Evolutionary conservation across 2,888 invertebrate genomes (phyloP), one percentile per base, ranked within the genome.

Genomic region (Kuschelorhynchus macadamiae): DNA sequence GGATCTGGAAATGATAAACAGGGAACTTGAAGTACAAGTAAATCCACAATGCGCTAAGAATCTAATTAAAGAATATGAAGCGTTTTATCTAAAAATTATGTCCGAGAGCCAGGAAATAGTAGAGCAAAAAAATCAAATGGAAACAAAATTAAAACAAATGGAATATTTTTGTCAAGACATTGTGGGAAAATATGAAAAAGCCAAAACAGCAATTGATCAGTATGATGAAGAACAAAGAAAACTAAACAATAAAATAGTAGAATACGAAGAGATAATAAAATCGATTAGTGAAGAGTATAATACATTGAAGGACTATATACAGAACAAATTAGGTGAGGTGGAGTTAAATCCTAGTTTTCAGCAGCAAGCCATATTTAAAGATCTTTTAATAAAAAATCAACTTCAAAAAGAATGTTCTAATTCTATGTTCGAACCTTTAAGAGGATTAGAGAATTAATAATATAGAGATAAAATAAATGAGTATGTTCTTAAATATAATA

Each of bases 101-200:
- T 18, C 62, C 4, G 81, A 81, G 46, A 76, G 79, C 33, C 75
- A 80, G 59, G 42, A 63, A 7, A 32, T 79, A 8, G 63, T 77
- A 18, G 67, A 73, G 2, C 77, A 81, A 55, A 79, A 78, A 21
- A 73, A 77, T 16, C 59, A 74, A 8, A 68, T 74, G n/a, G 64
- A 72, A 14, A 33, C 7, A 2, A 80, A 82, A 71, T 67, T 80
- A 17, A 72, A 76, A 1, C 80, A 81, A 68, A 66, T 83, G 18
- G 81, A 82, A 68, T 50, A 55, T 5, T 77, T 81, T 18, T 82
- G 80, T 64, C 69, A 74, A n/a, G 79, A 80, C 46, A 67, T 83
- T 5, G 50, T 81, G 11, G 74, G 76, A 14, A 81, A 81, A 64
- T 82, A 79, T 67, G 79, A 80, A 62, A 76, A 77, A 46, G 75